Conservation (phyloP, 2,113 vertebrate species). For the Egretta garzetta region DNA sequence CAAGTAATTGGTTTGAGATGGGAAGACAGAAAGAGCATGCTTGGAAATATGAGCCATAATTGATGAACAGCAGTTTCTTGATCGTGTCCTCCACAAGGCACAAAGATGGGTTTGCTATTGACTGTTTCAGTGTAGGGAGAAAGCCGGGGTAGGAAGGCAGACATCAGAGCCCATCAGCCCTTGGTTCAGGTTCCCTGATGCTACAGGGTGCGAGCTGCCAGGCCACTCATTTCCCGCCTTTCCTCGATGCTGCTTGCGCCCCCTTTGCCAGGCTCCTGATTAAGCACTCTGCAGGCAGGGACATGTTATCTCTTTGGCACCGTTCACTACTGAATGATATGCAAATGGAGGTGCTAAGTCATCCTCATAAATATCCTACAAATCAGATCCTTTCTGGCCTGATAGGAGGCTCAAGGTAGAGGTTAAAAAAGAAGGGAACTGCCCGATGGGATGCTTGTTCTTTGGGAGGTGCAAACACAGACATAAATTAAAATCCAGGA, state of each 20-base stretch:
- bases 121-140: not conserved
- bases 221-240: not conserved
- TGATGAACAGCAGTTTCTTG: not conserved
- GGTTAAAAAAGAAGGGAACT: not conserved
- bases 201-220: not conserved
- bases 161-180: not conserved
- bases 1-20: not conserved
- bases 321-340: not conserved
- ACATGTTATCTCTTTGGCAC: not conserved
- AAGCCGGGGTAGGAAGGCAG: not conserved
- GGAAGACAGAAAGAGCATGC: not conserved
- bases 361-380: not conserved
- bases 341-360: not conserved
- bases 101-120: not conserved
- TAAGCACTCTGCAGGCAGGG: not conserved
- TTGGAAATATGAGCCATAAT: not conserved
- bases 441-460: not conserved
- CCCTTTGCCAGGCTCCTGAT: not conserved
- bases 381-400: not conserved
- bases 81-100: not conserved
- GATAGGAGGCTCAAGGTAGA: not conserved
- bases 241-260: not conserved
- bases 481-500: fast-evolving
- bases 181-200: not conserved
- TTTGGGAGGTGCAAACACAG: not conserved